Conservation (phyloP, 2,113 vertebrate genomes). For the Zosterops japonicus region DNA sequence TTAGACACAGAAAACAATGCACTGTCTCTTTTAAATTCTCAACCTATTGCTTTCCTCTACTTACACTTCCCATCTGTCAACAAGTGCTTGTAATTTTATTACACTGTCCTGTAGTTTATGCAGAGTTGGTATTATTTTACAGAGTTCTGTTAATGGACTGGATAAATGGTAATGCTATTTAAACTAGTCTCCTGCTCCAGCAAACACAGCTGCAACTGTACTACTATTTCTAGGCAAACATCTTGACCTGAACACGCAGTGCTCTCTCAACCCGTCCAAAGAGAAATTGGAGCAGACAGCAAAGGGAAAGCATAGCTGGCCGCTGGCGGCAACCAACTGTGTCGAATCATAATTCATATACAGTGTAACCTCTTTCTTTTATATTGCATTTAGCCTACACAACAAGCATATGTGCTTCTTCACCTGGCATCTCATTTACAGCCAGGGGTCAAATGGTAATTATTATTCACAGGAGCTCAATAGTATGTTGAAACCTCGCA, state of each 20-base stretch:
- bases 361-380: slow-evolving; percentile 71
- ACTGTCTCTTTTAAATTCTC: slow-evolving; percentile 70
- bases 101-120: slow-evolving; percentile 79
- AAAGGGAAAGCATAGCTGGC: slow-evolving; percentile 75
- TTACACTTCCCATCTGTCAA: slow-evolving; percentile 79
- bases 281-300: slow-evolving; percentile 82
- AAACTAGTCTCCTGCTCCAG: slow-evolving; percentile 81
- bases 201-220: slow-evolving; percentile 84
- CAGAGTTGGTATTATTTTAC: slow-evolving; percentile 85
- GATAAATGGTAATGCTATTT: slow-evolving; percentile 84
- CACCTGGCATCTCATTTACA: slow-evolving; percentile 77
- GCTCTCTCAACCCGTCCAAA: slow-evolving; percentile 71
- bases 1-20: slow-evolving; percentile 39
- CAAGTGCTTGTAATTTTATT: slow-evolving; percentile 82
- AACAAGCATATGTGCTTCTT: slow-evolving; percentile 71
- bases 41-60: slow-evolving; percentile 63
- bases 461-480: slow-evolving; percentile 65
- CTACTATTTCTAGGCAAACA: slow-evolving; percentile 84
- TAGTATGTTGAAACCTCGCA: neutral
- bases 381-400: slow-evolving; percentile 65
- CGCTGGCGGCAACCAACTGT: slow-evolving; percentile 73
- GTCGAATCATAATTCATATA: slow-evolving; percentile 81
- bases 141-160: slow-evolving; percentile 87
- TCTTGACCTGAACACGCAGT: slow-evolving; percentile 77
- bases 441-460: slow-evolving; percentile 72